phyloP scores from a whole-genome alignment of 2,797 vertebrate genomes.

The Capromys pilorides region DNA sequence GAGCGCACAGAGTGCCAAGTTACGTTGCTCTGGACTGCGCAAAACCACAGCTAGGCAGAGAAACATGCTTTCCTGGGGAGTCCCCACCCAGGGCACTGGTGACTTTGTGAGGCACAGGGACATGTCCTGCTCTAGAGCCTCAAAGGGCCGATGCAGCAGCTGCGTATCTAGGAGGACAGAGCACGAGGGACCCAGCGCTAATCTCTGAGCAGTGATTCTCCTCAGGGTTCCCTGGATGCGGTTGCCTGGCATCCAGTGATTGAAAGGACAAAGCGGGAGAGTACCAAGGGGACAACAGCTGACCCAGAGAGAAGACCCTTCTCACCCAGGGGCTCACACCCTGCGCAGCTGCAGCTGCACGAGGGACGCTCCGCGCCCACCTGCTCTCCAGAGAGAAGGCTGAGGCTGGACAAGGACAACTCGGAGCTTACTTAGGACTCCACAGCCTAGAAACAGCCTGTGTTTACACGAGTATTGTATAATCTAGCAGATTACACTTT shows the following conservation, averaged over 20 bases:
- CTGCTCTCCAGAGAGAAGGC: not conserved
- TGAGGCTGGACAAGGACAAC: not conserved
- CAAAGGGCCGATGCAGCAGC: conserved; percentile 53
- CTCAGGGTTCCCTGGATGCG: not conserved
- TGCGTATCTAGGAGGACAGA: not conserved
- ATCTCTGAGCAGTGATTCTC: conserved; percentile 51
- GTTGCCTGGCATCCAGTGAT: conserved; percentile 19
- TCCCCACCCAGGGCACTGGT: not conserved
- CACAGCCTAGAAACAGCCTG: not conserved
- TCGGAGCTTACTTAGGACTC: not conserved
- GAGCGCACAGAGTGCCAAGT: not conserved
- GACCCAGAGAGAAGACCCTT: not conserved
- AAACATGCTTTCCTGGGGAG: not conserved
- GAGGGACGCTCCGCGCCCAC: not conserved
- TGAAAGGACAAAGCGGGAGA: conserved; percentile 49
- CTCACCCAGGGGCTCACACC: not conserved
- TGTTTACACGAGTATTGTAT: no score
- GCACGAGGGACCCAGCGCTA: not conserved
- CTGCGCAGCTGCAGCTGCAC: not conserved
- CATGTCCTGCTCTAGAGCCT: not conserved
- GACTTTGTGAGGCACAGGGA: not conserved
- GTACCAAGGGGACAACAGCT: not conserved
- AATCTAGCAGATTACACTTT: no score
- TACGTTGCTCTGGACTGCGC: not conserved
- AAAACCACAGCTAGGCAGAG: not conserved